Base-by-base conservation (phyloP, 2,888 invertebrate species). In the Exephanes ischioxanthus region DNA sequence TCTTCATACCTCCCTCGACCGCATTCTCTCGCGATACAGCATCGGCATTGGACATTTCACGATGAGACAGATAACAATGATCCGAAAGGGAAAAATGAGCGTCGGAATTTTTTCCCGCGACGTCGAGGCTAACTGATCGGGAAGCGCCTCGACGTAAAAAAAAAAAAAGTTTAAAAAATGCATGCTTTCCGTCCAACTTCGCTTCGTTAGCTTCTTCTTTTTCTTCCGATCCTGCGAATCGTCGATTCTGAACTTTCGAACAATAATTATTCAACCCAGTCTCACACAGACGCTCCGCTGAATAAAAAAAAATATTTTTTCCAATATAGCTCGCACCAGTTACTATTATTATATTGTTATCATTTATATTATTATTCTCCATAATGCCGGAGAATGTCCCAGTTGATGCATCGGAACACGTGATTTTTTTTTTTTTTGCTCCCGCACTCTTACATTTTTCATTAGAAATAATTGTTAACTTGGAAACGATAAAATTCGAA, bases 31-130 rank as follows among this genome's bases (percentile, higher is more conserved):
- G 72, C 66, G 77, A 84, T 81, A 41, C 66, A 26, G 61, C 67
- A 81, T 84, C 73, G 80, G 67, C 72, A 80, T 80, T 68, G 73
- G 81, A 81, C 80, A 84, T 84, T 84, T 70, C 73, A 77, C 61
- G 72, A 77, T 22, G 77, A 26, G 55, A 75, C 58, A 73, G 72
- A 51, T 51, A 81, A 79, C 53, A 77, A 70, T 41, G 45, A 11
- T 55, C 48, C 51, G 11, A 14, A 51, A 37, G 19, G 37, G 67
- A 30, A 51, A 51, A 63, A 45, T 22, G 48, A 73, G 61, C 53
- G 72, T 67, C 37, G 30, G 41, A n/a, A 71, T 84, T 76, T 71
- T 63, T 37, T 55, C 9, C n/a, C n/a, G 45, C 14, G 16, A 45
- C 45, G 16, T 45, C 45, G 16, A 45, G 3, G 45, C 16, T 45